Evolutionary conservation across 2,113 vertebrate species (phyloP), one percentile per base, ranked within the genome.

Genomic region (Tragelaphus strepsiceros): DNA sequence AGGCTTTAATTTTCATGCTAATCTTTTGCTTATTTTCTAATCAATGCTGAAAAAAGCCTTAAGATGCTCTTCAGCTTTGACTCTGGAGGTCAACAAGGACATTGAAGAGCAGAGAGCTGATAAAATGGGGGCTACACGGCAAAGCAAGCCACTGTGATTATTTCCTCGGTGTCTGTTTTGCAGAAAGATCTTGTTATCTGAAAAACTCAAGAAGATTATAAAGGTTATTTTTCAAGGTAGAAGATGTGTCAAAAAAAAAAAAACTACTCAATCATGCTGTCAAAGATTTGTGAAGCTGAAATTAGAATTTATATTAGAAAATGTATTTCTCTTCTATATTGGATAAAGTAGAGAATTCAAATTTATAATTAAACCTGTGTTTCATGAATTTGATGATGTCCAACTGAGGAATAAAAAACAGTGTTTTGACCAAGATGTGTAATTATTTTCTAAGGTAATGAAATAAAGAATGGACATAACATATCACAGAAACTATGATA

Each of bases 221-320:
- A 95, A 98, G 94, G 96, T 95, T 97, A 96, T 96, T 97, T 96
- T 94, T 97, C 95, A 96, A 97, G 54, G 88, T 90, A 94, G 51
- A n/a, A 30, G 74, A 94, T 86, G 43, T 96, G 22, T 92, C 3
- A 74, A 74, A 89, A 89, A 43, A 43, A 97, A 86, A 89, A 97
- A 78, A 77, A 5, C 14, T 71, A 59, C 35, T 98, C 94, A 94
- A 71, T 98, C 94, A 96, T 86, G 19, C 88, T 97, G 94, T 97
- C 95, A 97, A 93, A 92, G 56, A 95, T 59, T 81, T 96, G 28
- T 97, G 78, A 81, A 90, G 82, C 88, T 94, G 51, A 89, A 94
- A 96, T 91, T 58, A 97, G 61, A 93, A 93, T 97, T 94, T 94
- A 83, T 94, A 90, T 81, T 94, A 92, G 84, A 96, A 97, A 97